phyloP scores from a whole-genome alignment of 2,888 invertebrate species.

The Platypus cylindrus region DNA sequence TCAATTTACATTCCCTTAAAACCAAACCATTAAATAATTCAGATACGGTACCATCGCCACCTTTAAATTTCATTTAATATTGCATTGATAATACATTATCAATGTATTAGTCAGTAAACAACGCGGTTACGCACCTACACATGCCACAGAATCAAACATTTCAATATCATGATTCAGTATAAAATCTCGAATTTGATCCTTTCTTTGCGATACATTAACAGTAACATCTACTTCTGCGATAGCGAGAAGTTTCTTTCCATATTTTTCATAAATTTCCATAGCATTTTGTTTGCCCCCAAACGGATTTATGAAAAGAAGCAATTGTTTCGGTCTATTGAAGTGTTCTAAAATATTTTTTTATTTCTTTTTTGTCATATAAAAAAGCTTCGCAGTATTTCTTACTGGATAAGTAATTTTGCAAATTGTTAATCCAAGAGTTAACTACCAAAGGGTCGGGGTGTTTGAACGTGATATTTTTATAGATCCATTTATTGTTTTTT shows the following conservation, averaged over 20 bases:
- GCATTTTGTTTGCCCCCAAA: slow-evolving; percentile 69
- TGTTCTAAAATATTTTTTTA: slow-evolving; percentile 33
- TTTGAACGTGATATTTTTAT: slow-evolving; percentile 43
- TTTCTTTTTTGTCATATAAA: background rate
- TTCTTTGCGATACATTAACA: slow-evolving; percentile 56
- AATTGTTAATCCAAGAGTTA: slow-evolving; percentile 48
- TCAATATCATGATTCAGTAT: slow-evolving; percentile 45
- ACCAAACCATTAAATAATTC: slow-evolving; percentile 68
- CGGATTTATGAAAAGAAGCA: slow-evolving; percentile 74
- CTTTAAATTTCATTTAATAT: slow-evolving; percentile 26
- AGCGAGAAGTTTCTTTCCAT: slow-evolving; percentile 52
- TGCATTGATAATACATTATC: too few relatives aligned
- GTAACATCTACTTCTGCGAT: slow-evolving; percentile 53
- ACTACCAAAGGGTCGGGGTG: slow-evolving; percentile 48
- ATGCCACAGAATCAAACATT: slow-evolving; percentile 54
- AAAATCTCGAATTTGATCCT: slow-evolving; percentile 64
- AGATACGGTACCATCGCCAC: slow-evolving; percentile 78
- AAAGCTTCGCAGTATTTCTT: slow-evolving; percentile 18
- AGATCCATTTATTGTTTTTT: slow-evolving; percentile 45
- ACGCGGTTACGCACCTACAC: slow-evolving; percentile 49
- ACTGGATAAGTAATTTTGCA: slow-evolving; percentile 42
- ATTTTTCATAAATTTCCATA: slow-evolving; percentile 57
- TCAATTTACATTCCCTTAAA: slow-evolving; percentile 41
- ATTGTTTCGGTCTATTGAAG: slow-evolving; percentile 49
- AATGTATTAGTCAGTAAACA: background rate